Evolutionary conservation across 1,140 invertebrate genomes (phyloP), one percentile per base, ranked within the genome.

Genomic region (Micrasema minimum): DNA sequence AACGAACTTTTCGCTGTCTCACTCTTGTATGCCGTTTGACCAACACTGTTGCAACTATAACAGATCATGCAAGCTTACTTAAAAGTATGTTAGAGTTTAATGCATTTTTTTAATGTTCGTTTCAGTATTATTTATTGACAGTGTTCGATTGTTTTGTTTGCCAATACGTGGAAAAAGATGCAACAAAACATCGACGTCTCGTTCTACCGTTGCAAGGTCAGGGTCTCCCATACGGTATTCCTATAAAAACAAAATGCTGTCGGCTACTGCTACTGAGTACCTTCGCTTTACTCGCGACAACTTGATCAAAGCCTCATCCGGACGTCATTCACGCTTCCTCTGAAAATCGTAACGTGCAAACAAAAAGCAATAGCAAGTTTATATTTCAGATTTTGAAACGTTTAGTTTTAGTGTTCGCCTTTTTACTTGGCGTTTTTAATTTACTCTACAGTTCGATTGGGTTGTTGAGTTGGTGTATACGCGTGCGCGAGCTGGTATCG

Each of bases 401-500:
- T 31, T 31, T 7, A 4, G 26, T 31, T 31, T 4, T 7, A 7
- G 7, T 31, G 7, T 31, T 31, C 26, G 5, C 59, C 43, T 45
- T 62, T 45, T 11, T 45, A 26, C 38, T 14, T 16, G 20, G 41
- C 16, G 22, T 11, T 16, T 26, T 10, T 2, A 22, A 6, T 62
- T 62, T 11, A 7, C 59, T 7, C 38, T 45, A 11, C 59, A 18
- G 22, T 23, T 3, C 45, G 16, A 10, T 11, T 20, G 10, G 45
- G 6, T 5, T 48, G 16, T 48, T 48, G 16, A 14, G 66, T 31
- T 55, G 53, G 74, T 26, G 22, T 31, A 41, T 50, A 23, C 59
- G 53, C 37, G 4, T 38, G 46, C 55, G 18, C 38, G 37, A 53
- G 68, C 75, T 65, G 55, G 76, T 64, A 43, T 38, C 20, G 45